Base-by-base conservation (phyloP, 2,113 vertebrate species). In the Callionymus lyra region DNA sequence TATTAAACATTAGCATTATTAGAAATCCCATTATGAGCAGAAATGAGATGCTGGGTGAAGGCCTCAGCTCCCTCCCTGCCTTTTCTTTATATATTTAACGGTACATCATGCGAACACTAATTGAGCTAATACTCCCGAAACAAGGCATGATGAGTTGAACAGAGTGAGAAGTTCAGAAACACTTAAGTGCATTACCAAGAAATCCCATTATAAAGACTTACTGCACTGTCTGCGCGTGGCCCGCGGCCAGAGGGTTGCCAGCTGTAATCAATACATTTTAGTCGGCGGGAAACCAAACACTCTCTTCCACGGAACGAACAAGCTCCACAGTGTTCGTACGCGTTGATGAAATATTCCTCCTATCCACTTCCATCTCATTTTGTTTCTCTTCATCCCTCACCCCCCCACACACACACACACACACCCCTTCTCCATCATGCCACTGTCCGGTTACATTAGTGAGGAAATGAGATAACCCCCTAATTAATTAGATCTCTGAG, bases 401-500 rank as follows among this genome's bases (percentile, higher is more conserved):
- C 34, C 41, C 9, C 1, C 46, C 13, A 42, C 34, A n/a, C n/a
- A n/a, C n/a, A n/a, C n/a, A n/a, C n/a, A n/a, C n/a, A n/a, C n/a
- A n/a, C n/a, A n/a, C n/a, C 44, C 56, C 68, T 66, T 63, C 60
- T 82, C 76, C 59, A 82, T 84, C 78, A 71, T 49, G 53, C 62
- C 58, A 72, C 73, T 85, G 83, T 82, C 76, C 70, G 69, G 80
- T 84, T 81, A 58, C 80, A 80, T 86, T 86, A 84, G 74, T 48
- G 62, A 57, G 80, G 80, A 86, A 86, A 88, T 87, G 80, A 88
- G 83, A 85, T 85, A 79, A 65, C 64, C 49, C n/a, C 52, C 73
- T 87, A 88, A 88, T 86, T 87, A 88, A 87, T 87, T 82, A 83
- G 75, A 86, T 79, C 70, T 80, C 65, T 38, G 61, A 76, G 68